Evolutionary conservation across 1,140 invertebrate species (phyloP), one percentile per base, ranked within the genome.

Genomic region (Drosophila equinoxialis): DNA sequence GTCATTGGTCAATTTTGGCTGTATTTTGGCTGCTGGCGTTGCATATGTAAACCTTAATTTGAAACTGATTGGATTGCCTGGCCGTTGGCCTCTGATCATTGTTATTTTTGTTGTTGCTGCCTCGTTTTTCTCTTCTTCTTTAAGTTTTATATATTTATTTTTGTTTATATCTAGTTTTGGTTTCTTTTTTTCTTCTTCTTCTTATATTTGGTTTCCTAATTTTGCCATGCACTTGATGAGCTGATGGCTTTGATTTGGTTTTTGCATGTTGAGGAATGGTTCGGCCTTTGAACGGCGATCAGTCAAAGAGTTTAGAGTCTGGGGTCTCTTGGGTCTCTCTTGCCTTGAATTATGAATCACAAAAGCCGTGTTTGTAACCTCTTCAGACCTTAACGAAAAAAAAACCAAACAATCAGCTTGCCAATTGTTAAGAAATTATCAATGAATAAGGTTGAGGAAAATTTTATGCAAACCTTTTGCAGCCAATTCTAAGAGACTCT

Each of bases 31-130:
- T 74, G 79, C 66, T 65, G 68, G 75, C 42, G 74, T 78, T 69
- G 82, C 81, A 85, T 85, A 85, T 83, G 83, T 79, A 87, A 79
- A 83, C 83, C 76, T 87, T 86, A 86, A 86, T 86, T 86, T 77
- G 84, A 89, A 87, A 89, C 83, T 86, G 83, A 86, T 86, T 86
- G 79, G 83, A 89, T 89, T 87, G 83, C 65, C 58, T 71, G 68
- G 68, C 71, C 71, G 74, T 80, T 84, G 70, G 79, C 70, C 66
- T 54, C 73, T 71, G 57, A 59, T 35, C 35, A 59, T 37, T 62
- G 35, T 62, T 42, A 26, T 61, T 61, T 5, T 51, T 51, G 45
- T 51, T 51, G 45, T 11, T 51, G 71, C 54, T 72, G 71, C 62
- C 74, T 70, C 41, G 68, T 65, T 69, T 68, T 61, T 54, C 17